Evolutionary conservation across 2,888 invertebrate species (phyloP).

Genomic region (Athetis lepigone): DNA sequence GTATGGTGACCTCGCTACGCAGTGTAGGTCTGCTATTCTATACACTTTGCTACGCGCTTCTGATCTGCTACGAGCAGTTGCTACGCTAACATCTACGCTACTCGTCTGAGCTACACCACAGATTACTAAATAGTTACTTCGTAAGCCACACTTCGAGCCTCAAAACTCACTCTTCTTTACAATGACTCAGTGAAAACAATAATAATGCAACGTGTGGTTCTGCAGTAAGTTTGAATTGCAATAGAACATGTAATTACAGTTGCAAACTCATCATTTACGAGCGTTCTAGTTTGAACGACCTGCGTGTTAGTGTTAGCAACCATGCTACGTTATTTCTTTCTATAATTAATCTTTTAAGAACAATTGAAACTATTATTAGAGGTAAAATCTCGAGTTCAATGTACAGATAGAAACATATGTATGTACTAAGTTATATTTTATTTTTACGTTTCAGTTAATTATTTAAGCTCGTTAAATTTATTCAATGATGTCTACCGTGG

Average conservation of each 20-base stretch:
- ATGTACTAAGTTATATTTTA: neutral
- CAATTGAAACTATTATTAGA: neutral
- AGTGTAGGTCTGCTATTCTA: neutral
- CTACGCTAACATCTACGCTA: neutral
- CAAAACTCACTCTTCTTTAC: no score
- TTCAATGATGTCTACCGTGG: neutral
- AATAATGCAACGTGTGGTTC: conserved; percentile 4
- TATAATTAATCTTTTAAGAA: conserved; percentile 11
- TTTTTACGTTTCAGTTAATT: neutral
- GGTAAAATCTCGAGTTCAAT: neutral
- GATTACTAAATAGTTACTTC: no score
- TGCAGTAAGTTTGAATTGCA: conserved; percentile 35
- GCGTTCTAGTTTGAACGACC: conserved; percentile 19
- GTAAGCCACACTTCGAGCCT: no score
- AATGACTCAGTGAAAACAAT: neutral
- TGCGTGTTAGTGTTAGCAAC: conserved; percentile 29
- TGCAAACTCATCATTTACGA: conserved; percentile 48
- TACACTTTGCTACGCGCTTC: no score
- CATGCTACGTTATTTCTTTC: conserved; percentile 17
- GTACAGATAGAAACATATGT: neutral
- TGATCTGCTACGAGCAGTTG: no score
- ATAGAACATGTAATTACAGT: conserved; percentile 25
- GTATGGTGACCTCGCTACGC: neutral
- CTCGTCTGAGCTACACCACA: neutral
- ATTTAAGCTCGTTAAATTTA: neutral